Base-by-base conservation (phyloP, 2,888 invertebrate genomes). In the Napeogenes sylphis region DNA sequence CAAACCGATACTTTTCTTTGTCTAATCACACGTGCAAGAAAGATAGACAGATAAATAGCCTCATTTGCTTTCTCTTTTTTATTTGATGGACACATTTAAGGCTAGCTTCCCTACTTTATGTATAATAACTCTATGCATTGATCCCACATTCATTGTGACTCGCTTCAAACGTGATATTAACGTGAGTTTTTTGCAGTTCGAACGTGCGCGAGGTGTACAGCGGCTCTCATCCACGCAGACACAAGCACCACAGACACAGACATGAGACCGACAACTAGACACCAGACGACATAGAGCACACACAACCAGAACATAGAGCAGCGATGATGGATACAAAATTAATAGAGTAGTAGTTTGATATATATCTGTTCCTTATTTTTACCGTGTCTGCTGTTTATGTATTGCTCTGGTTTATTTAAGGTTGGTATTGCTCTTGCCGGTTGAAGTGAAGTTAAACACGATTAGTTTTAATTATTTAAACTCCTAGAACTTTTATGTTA, bases 161-260 rank as follows among this genome's bases (percentile, higher is more conserved):
- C 6, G 35, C 6, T 30, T 30, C 6, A 6, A 51, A 30, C n/a
- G n/a, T 30, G 42, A 42, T 51, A 51, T 51, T 8, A 12, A 51
- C 30, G 2, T 51, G n/a, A 51, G 1, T 30, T 30, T 3, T 42
- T 79, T 79, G 0, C 83, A 87, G 89, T 58, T 73, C 83, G 5
- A 80, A 78, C 51, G 88, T 89, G 2, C 90, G 91, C 73, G 85
- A 89, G 63, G 80, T 89, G 64, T 91, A 91, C 79, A 75, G 85
- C 70, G 78, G 84, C 12, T 67, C 87, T n/a, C 90, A 87, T 62
- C 91, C 91, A 3, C 81, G 89, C 78, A 85, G 2, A 55, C 83
- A 80, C 71, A 78, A 78, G 42, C 78, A 78, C 61, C 78, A 77
- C 76, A 79, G 79, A 69, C 68, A 55, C 65, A 68, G 70, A 61